Evolutionary conservation across 2,113 vertebrate genomes (phyloP).

Genomic region (Heterotilapia buettikoferi): DNA sequence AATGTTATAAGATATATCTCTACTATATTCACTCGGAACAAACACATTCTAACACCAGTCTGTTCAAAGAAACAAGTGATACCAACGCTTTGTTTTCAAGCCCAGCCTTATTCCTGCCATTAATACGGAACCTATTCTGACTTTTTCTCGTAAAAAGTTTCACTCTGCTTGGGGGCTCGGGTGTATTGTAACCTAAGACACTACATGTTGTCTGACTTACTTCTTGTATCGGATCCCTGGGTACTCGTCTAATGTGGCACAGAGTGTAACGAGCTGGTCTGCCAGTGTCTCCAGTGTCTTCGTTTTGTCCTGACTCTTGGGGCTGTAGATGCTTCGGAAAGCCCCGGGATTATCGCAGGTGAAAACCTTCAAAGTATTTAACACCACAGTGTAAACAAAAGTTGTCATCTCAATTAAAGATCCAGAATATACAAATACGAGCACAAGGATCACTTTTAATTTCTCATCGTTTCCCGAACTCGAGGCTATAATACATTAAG

Average conservation of each 20-base stretch:
- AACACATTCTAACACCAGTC: not conserved
- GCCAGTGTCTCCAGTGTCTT: conserved; percentile 80
- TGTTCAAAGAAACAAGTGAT: not conserved
- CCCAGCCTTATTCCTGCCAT: not conserved
- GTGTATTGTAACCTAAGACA: not conserved
- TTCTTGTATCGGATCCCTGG: conserved; percentile 90
- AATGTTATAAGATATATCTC: not conserved
- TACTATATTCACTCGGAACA: not conserved
- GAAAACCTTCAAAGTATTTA: conserved; percentile 79
- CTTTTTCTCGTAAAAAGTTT: not conserved
- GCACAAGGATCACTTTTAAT: not conserved
- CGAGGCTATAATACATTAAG: not conserved
- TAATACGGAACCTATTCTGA: not conserved
- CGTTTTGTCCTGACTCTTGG: conserved; percentile 74
- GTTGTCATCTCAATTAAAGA: not conserved
- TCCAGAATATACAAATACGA: not conserved
- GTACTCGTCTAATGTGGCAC: conserved; percentile 90
- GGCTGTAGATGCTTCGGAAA: conserved; percentile 87
- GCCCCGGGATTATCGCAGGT: conserved; percentile 83
- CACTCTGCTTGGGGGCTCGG: not conserved
- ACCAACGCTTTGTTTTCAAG: not conserved
- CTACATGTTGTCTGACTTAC: conserved; percentile 58
- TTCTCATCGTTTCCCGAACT: not conserved
- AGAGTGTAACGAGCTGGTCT: conserved; percentile 89
- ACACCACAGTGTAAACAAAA: not conserved